These are phyloP conservation scores for Ethmia dodecea DNA, from an alignment of 2,888 invertebrate species.

Conservation along the genomic window DNA sequence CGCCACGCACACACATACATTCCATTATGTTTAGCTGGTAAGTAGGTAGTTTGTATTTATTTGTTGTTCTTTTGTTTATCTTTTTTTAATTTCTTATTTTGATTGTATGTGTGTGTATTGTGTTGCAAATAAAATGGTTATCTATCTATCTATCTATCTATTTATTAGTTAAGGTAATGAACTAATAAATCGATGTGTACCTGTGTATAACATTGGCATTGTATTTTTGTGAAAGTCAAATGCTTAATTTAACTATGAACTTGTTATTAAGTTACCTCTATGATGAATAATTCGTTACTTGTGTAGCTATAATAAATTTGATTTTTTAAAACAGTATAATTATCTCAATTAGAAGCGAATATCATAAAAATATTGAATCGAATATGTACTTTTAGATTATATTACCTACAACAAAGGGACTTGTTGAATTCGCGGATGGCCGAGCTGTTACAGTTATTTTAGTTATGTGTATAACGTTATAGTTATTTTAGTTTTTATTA, in stretches of 20 bases:
- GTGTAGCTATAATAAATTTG: not conserved
- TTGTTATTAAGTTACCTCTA: not conserved
- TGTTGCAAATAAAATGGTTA: no score
- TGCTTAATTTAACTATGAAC: not conserved
- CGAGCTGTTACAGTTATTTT: not conserved
- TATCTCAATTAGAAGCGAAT: not conserved
- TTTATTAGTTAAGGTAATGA: not conserved
- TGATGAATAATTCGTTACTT: not conserved
- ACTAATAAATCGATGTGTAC: not conserved
- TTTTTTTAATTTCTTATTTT: no score
- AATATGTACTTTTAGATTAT: not conserved
- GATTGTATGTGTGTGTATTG: no score
- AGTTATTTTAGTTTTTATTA: no score
- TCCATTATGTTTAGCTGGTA: no score
- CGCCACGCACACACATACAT: no score
- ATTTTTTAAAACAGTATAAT: not conserved
- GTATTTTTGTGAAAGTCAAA: not conserved
- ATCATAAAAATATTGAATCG: not conserved
- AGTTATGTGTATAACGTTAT: no score
- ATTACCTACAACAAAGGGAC: not conserved
- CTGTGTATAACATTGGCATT: not conserved
- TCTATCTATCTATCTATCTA: no score
- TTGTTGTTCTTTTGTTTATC: no score
- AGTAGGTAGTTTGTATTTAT: no score
- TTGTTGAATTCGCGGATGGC: conserved; percentile 1